Percentiles rank a stretch among this genome's conserved stretches.
Conservation (phyloP, 1,140 invertebrate genomes). For the Drosophila sucinea region DNA sequence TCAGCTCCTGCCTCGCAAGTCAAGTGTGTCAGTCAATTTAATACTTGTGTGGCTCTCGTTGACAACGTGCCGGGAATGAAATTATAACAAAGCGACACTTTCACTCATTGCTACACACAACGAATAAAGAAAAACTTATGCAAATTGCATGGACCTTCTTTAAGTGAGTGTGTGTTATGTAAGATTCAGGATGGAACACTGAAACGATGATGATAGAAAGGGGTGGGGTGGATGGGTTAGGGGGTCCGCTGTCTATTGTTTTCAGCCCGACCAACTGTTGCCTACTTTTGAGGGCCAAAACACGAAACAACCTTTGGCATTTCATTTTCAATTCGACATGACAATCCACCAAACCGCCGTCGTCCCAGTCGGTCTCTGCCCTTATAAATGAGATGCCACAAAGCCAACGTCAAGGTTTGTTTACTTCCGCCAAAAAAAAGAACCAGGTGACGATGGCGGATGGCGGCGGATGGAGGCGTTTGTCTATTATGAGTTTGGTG, state of each 20-base stretch:
- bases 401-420: slow-evolving; percentile 69
- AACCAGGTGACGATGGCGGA: background rate
- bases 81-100: slow-evolving; percentile 61
- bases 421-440: slow-evolving; percentile 66
- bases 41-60: slow-evolving; percentile 41
- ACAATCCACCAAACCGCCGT: slow-evolving; percentile 22
- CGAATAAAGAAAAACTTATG: slow-evolving; percentile 10
- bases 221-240: no score
- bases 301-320: slow-evolving; percentile 48
- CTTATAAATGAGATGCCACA: slow-evolving; percentile 69
- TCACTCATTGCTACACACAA: slow-evolving; percentile 40
- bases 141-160: slow-evolving; percentile 8
- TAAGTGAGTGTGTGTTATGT: slow-evolving; percentile 8
- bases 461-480: slow-evolving; percentile 10
- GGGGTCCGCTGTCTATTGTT: background rate
- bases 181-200: background rate
- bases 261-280: slow-evolving; percentile 32
- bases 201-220: background rate
- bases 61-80: slow-evolving; percentile 63
- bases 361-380: slow-evolving; percentile 13
- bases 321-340: slow-evolving; percentile 44
- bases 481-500: slow-evolving; percentile 34
- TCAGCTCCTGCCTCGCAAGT: background rate
- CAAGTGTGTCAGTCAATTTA: slow-evolving; percentile 53
- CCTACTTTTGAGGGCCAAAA: slow-evolving; percentile 49